Percentiles rank a stretch among this genome's conserved stretches.
Conservation (phyloP, 1,140 invertebrate species). For the Oryctes rhinoceros region DNA sequence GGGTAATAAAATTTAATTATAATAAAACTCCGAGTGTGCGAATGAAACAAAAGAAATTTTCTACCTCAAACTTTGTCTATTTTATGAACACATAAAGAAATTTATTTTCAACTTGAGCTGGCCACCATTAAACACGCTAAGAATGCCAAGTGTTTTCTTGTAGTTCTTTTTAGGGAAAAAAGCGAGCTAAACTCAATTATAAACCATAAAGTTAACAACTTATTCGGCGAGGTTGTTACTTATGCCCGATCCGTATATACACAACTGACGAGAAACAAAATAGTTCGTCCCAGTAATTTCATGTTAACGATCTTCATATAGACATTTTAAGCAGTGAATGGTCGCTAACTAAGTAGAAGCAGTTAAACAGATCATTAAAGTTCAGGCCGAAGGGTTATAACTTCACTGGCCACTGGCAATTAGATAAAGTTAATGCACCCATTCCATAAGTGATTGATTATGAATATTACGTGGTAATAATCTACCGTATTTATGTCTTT, state of each 20-base stretch:
- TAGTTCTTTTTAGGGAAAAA: not conserved
- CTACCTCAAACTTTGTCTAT: constrained; percentile 17
- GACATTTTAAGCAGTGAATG: constrained; percentile 48
- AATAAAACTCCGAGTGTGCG: not conserved
- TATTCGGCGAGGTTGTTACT: constrained; percentile 30
- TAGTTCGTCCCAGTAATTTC: constrained; percentile 50
- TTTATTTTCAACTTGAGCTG: not conserved
- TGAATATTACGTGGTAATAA: constrained; percentile 41
- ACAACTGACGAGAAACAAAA: constrained; percentile 45
- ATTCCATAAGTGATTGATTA: constrained; percentile 43
- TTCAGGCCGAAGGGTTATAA: constrained; percentile 48
- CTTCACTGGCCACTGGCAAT: constrained; percentile 50
- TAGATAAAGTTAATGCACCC: constrained; percentile 43
- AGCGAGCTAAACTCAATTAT: constrained; percentile 31
- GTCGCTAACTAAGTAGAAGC: constrained; percentile 51
- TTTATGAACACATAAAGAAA: constrained; percentile 29
- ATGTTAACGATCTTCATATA: constrained; percentile 52
- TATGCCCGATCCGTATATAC: constrained; percentile 7
- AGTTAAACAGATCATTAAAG: constrained; percentile 51
- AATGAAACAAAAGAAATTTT: not conserved
- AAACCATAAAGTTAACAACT: constrained; percentile 36
- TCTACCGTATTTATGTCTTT: constrained; percentile 36
- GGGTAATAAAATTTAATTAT: constrained; percentile 10
- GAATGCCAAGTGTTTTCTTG: not conserved
- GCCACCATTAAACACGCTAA: not conserved